A percentile compares a stretch with the other conserved stretches of the same genome.
Evolutionary conservation across 2,888 invertebrate species (phyloP).

Genomic region (Rotaria sp.): DNA sequence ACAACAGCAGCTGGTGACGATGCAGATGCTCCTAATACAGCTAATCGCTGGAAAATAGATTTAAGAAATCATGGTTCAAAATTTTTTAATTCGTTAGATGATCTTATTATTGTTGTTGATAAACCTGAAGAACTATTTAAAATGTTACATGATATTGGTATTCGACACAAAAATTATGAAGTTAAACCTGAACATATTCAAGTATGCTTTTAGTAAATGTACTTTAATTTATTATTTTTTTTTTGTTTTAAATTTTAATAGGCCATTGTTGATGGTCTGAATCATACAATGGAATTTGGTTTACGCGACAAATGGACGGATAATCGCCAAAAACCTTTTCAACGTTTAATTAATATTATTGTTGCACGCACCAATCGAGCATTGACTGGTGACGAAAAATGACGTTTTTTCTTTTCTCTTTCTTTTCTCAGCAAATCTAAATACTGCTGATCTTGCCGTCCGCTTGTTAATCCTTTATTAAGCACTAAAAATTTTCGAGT

Average conservation of each 20-base stretch:
- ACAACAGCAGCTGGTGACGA: neutral
- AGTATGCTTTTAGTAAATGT: neutral
- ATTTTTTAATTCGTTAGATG: constrained; percentile 20
- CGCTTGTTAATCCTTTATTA: neutral
- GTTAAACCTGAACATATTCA: constrained; percentile 16
- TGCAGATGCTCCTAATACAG: neutral
- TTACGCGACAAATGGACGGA: constrained; percentile 27
- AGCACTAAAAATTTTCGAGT: neutral
- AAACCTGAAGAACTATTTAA: constrained; percentile 17
- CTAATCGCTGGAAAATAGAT: constrained; percentile 22
- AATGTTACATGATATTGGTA: constrained; percentile 1
- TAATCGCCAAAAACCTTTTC: constrained; percentile 8
- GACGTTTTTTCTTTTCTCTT: neutral
- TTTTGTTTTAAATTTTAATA: neutral
- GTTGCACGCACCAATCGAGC: neutral
- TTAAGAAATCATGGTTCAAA: constrained; percentile 23
- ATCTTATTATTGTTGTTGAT: neutral
- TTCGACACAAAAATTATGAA: neutral
- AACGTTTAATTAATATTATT: constrained; percentile 25
- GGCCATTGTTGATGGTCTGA: constrained; percentile 18
- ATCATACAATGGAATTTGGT: constrained; percentile 31
- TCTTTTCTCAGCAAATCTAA: neutral
- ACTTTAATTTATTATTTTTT: neutral
- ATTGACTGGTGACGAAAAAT: constrained; percentile 8
- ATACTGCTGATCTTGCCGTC: constrained; percentile 10